Base-by-base conservation (phyloP, 2,797 vertebrate species). In the Siniperca scherzeri region DNA sequence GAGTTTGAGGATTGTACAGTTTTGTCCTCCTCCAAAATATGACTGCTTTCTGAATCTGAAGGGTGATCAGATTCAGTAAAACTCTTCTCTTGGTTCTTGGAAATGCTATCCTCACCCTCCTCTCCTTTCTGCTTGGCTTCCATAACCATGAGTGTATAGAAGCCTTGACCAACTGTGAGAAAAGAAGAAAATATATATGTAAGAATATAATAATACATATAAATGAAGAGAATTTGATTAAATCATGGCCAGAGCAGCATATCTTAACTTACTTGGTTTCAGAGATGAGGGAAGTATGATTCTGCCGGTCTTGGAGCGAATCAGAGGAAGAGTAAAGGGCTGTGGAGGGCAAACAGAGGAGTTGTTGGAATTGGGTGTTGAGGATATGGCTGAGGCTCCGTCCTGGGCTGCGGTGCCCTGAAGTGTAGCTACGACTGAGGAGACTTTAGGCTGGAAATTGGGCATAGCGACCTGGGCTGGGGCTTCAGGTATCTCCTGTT, bases 221-320 rank as follows among this genome's bases (percentile, higher is more conserved):
- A 33, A 59, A 70, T 40, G 2, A 30, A 52, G 17, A 59, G 4
- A 48, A 67, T 57, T 5, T 17, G n/a, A 59, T 36, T 21, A 46
- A 68, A 53, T 67, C 4, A 16, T 0, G 36, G 19, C 19, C 22
- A n/a, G 17, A 59, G 36, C 17, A 42, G 55, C 10, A 48, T 25
- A 2, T 22, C 10, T 59, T 55, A 27, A 61, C 90, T 91, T 82
- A 95, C 95, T 1, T 85, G 95, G 92, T 78, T 85, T 95, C 44
- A 94, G 33, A 40, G 78, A 93, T 1, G 94, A 93, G 4, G 94
- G 95, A 30, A 94, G 93, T n/a, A 95, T 94, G 70, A 95, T 70
- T 77, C 93, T 88, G 73, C 93, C 93, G 0, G 80, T 90, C 80
- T 94, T 94, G 46, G 94, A 87, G 48, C 92, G 94, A 56, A 94